phyloP scores from a whole-genome alignment of 2,888 invertebrate genomes.

The Meteorus colon region DNA sequence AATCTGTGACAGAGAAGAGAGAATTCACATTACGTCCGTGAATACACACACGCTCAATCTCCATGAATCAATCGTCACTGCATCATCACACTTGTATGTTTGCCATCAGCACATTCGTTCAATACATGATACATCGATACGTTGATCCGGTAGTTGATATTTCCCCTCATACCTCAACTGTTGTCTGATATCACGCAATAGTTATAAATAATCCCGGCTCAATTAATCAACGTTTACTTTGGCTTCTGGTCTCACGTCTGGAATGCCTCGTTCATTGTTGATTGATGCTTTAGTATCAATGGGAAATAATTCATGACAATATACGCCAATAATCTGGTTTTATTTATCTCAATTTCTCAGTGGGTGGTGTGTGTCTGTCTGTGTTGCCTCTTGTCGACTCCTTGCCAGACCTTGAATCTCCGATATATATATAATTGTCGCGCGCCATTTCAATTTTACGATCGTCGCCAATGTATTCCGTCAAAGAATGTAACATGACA shows the following conservation, averaged over 20 bases:
- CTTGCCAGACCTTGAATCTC: conserved; percentile 58
- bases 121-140: conserved; percentile 34
- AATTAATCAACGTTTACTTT: conserved; percentile 6
- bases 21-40: conserved; percentile 21
- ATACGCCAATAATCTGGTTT: not conserved
- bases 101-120: conserved; percentile 7
- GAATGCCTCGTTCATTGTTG: not conserved
- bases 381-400: conserved; percentile 51
- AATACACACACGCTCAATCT: conserved; percentile 13
- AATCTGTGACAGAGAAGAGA: not conserved
- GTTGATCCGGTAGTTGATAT: conserved; percentile 25
- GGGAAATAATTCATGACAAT: too few species aligned
- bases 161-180: not conserved
- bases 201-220: not conserved
- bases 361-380: conserved; percentile 48
- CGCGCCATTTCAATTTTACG: conserved; percentile 58
- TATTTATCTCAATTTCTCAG: conserved; percentile 8
- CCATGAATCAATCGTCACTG: conserved; percentile 32
- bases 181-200: conserved; percentile 15
- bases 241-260: not conserved
- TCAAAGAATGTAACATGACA: conserved; percentile 63
- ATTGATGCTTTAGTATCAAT: not conserved
- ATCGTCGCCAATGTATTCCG: conserved; percentile 55
- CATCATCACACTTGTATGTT: conserved; percentile 30
- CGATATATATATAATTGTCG: conserved; percentile 51